Evolutionary conservation across 2,113 vertebrate species (phyloP).

Genomic region (Bostrychus sinensis): DNA sequence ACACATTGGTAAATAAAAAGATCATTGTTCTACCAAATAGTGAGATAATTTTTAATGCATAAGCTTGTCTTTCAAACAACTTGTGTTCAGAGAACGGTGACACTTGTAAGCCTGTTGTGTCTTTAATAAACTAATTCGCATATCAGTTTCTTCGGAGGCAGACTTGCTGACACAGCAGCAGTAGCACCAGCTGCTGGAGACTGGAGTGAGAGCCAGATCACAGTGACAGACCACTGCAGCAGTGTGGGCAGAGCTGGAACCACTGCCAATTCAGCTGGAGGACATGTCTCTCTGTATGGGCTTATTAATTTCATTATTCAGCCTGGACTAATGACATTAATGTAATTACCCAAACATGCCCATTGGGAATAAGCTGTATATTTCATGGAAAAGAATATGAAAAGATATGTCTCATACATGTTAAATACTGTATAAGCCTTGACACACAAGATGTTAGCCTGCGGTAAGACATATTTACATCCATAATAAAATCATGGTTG

Average conservation of each 20-base stretch:
- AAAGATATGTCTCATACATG: neutral
- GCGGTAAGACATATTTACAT: conserved; percentile 16
- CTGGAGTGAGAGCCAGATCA: conserved; percentile 6
- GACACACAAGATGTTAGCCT: neutral
- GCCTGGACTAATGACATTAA: conserved; percentile 5
- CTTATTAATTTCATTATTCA: neutral
- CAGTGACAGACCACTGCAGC: neutral
- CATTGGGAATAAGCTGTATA: neutral
- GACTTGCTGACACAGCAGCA: conserved; percentile 56
- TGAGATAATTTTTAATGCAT: no score
- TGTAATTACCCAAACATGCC: neutral
- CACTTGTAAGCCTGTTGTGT: conserved; percentile 20
- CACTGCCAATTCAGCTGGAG: conserved; percentile 1
- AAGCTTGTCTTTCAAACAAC: neutral
- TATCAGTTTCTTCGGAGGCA: conserved; percentile 23
- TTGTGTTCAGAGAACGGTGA: neutral
- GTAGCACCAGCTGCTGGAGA: conserved; percentile 40
- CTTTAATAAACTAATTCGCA: conserved; percentile 36
- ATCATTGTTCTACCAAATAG: no score
- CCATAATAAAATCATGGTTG: neutral
- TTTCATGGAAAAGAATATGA: neutral
- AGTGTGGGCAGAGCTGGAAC: conserved; percentile 1
- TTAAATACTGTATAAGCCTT: conserved; percentile 3
- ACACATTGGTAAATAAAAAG: no score
- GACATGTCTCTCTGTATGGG: neutral